Base-by-base conservation (phyloP, 2,888 invertebrate species). In the Scaptomyza flava region DNA sequence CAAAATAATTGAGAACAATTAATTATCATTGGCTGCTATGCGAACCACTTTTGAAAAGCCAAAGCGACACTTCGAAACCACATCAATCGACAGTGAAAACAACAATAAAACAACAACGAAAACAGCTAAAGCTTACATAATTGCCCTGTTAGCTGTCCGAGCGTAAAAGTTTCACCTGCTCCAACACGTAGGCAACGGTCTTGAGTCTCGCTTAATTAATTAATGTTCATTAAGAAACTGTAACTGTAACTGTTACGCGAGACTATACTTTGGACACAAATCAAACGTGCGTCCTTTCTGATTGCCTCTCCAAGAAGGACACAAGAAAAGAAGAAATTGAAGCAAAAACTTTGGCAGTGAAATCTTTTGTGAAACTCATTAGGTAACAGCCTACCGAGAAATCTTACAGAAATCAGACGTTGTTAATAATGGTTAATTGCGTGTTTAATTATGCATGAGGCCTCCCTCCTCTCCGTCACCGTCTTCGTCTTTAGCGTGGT, bases 361-460 rank as follows among this genome's bases (percentile, higher is more conserved):
- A 80, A 82, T 79, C 82, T 80, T 78, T 74, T 64, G 41, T 52
- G 66, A 80, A 80, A 83, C 86, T 83, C 82, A 85, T 83, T 83
- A 85, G 80, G 74, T 77, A 71, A 69, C 65, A 61, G 77, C 60
- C 68, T 53, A 38, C 45, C 42, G 47, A 80, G 72, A 41, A 41
- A 72, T 69, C 80, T 63, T 53, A 78, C 76, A 62, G 63, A 85
- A 85, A 83, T 83, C 82, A 83, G 82, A 85, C 82, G 80, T 85
- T 85, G 80, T 85, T 85, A 85, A 84, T 84, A 86, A 84, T 84
- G 87, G 87, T 84, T 86, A 84, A 84, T 84, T 84, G 84, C 87
- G 84, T 84, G 84, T 86, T 84, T 86, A 84, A 84, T 84, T 84
- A 84, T 86, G 87, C 84, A 84, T 81, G 78, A 76, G 84, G 56